Conservation (phyloP, 2,888 invertebrate genomes). For the Dryobotodes eremita region DNA sequence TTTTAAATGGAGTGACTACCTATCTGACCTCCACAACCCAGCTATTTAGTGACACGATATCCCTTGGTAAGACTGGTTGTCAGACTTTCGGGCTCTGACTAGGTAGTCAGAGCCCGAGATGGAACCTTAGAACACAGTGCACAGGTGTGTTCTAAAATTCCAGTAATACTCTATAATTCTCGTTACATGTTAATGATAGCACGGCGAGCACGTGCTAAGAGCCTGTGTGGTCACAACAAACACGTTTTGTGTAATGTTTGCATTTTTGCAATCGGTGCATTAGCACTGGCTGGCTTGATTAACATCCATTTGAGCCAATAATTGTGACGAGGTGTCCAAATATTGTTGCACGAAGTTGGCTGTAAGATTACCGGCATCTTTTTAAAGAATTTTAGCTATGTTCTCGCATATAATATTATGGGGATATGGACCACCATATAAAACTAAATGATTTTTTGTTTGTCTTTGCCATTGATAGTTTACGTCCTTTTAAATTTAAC, state of each 20-base stretch:
- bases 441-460: neutral
- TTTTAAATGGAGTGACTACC: neutral
- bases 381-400: neutral
- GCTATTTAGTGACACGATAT: no score
- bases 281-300: neutral
- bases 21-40: neutral
- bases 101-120: no score
- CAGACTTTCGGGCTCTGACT: neutral
- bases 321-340: neutral
- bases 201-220: neutral
- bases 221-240: neutral
- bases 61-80: neutral
- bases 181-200: neutral
- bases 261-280: constrained; percentile 3
- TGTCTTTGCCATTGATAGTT: neutral
- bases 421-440: neutral
- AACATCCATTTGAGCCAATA: constrained; percentile 3
- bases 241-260: neutral
- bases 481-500: neutral
- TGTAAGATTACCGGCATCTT: neutral
- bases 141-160: neutral
- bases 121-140: no score
- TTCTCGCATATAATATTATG: neutral
- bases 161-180: neutral
- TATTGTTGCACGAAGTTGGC: neutral